These are phyloP conservation scores for Esperia sulphurella DNA, from an alignment of 2,888 invertebrate species.

Conservation along the genomic window DNA sequence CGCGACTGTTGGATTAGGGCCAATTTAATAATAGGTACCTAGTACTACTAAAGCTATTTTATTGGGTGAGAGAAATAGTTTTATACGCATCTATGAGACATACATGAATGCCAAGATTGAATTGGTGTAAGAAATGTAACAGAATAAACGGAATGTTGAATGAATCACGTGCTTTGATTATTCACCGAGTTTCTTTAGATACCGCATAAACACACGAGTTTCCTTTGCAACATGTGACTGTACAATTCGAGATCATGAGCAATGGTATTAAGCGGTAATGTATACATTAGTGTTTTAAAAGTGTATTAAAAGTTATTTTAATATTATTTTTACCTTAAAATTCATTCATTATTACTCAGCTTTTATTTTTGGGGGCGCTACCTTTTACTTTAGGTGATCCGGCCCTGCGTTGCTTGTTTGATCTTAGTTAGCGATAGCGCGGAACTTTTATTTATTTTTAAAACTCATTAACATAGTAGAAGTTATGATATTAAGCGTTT, in stretches of 20 bases:
- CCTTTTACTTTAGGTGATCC: background rate
- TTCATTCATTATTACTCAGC: background rate
- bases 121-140: too few species aligned
- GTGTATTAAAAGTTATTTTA: too few species aligned
- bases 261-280: too few species aligned
- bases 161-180: too few species aligned
- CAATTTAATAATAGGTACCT: conserved; percentile 28
- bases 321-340: too few species aligned
- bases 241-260: too few species aligned
- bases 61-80: background rate
- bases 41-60: background rate
- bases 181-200: too few species aligned
- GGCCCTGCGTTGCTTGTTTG: background rate
- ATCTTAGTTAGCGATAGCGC: background rate
- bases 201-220: background rate
- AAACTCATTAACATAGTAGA: conserved; percentile 2
- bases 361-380: background rate
- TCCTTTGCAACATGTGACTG: too few species aligned
- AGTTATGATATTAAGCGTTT: conserved; percentile 1
- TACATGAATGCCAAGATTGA: background rate
- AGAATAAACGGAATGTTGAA: too few species aligned
- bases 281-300: too few species aligned
- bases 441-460: background rate
- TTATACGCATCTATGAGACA: background rate
- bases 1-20: conserved; percentile 56